Evolutionary conservation across 2,888 invertebrate genomes (phyloP).

Genomic region (Aelia acuminata): DNA sequence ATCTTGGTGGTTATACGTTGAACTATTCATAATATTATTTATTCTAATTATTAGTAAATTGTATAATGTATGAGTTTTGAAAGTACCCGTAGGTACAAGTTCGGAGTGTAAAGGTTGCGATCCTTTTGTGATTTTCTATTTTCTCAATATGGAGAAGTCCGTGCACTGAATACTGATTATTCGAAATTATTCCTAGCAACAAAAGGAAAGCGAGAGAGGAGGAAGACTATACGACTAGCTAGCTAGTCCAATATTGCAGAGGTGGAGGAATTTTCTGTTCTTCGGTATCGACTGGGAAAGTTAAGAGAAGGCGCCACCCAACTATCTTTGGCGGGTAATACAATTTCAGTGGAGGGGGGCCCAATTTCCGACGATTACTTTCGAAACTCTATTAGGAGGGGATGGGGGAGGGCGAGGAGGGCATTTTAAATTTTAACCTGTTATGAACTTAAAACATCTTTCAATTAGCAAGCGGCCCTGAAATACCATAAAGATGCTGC

Average conservation of each 20-base stretch:
- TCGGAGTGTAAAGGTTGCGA: background rate
- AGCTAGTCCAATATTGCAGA: background rate
- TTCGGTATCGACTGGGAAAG: background rate
- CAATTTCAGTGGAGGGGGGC: slow-evolving; percentile 37
- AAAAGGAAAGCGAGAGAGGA: background rate
- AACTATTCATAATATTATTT: too few relatives aligned
- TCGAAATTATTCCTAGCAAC: background rate
- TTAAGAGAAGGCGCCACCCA: background rate
- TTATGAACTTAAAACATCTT: slow-evolving; percentile 54
- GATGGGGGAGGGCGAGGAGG: background rate
- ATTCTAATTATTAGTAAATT: too few relatives aligned
- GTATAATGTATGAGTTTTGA: too few relatives aligned
- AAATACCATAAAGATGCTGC: slow-evolving; percentile 29
- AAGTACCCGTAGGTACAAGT: too few relatives aligned
- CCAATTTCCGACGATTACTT: slow-evolving; percentile 57
- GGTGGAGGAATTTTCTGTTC: background rate
- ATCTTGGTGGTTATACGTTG: too few relatives aligned
- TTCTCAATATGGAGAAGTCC: background rate
- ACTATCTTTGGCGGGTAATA: slow-evolving; percentile 39
- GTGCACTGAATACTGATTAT: background rate
- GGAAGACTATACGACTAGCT: too few relatives aligned
- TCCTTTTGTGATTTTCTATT: background rate
- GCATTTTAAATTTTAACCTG: slow-evolving; percentile 58
- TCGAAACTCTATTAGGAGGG: slow-evolving; percentile 48
- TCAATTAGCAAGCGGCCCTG: slow-evolving; percentile 43